Conservation (phyloP, 2,113 vertebrate genomes). For the Galemys pyrenaicus region DNA sequence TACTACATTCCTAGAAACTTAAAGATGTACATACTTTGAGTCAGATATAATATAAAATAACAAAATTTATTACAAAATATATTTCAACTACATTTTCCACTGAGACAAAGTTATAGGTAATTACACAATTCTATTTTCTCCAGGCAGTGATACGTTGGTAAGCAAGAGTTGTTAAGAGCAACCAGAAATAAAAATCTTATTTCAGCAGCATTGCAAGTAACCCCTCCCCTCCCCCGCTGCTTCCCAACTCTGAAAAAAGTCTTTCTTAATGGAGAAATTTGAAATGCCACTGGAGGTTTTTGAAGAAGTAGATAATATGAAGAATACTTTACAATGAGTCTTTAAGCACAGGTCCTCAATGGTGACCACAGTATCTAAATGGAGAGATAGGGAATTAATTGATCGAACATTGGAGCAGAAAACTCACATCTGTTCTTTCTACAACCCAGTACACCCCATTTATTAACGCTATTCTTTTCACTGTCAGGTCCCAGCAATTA, state of each 20-base stretch:
- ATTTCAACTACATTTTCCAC: slow-evolving; percentile 62
- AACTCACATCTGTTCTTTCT: slow-evolving; percentile 89
- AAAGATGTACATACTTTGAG: slow-evolving; percentile 29
- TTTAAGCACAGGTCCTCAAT: slow-evolving; percentile 74
- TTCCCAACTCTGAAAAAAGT: slow-evolving; percentile 42
- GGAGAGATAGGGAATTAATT: slow-evolving; percentile 84
- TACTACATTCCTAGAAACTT: slow-evolving; percentile 28
- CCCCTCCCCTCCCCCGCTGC: neutral
- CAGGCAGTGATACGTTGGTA: slow-evolving; percentile 32
- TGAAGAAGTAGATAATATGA: slow-evolving; percentile 41
- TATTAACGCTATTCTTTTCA: slow-evolving; percentile 86
- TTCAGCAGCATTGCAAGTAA: slow-evolving; percentile 63
- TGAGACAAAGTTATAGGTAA: slow-evolving; percentile 56
- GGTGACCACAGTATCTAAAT: slow-evolving; percentile 78
- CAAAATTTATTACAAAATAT: slow-evolving; percentile 55
- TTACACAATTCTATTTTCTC: slow-evolving; percentile 58
- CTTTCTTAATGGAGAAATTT: slow-evolving; percentile 50
- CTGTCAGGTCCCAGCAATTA: slow-evolving; percentile 85
- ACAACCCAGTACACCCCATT: slow-evolving; percentile 87
- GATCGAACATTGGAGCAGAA: slow-evolving; percentile 85
- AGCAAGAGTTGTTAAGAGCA: slow-evolving; percentile 45
- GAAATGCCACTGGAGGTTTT: slow-evolving; percentile 51
- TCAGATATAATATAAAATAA: slow-evolving; percentile 44
- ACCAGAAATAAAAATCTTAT: slow-evolving; percentile 49
- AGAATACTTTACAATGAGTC: slow-evolving; percentile 23